A percentile compares a stretch with the other conserved stretches of the same genome.
phyloP scores from a whole-genome alignment of 2,888 invertebrate species.

The Asteroscopus sphinx region DNA sequence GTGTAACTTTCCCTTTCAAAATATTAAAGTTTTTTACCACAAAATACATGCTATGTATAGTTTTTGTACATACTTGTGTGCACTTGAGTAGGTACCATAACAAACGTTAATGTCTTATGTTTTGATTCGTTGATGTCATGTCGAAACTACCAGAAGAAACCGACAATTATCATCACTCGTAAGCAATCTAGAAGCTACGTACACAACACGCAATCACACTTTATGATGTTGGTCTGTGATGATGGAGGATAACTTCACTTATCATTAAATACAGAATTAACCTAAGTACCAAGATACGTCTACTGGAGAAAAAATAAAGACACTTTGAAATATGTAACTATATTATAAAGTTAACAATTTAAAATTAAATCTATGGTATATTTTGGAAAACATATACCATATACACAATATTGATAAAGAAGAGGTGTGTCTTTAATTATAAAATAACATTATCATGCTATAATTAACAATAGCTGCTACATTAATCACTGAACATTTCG shows the following conservation, averaged over 20 bases:
- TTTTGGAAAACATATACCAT: too few relatives aligned
- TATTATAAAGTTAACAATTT: too few relatives aligned
- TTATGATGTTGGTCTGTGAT: background rate
- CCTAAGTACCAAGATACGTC: background rate
- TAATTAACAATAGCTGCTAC: background rate
- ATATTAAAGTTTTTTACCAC: too few relatives aligned
- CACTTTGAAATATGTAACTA: too few relatives aligned
- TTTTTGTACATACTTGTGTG: too few relatives aligned
- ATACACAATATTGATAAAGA: too few relatives aligned
- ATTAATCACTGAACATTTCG: background rate
- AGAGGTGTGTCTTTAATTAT: background rate
- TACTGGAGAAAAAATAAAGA: background rate
- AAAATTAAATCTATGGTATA: too few relatives aligned
- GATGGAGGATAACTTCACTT: background rate
- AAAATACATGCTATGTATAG: too few relatives aligned
- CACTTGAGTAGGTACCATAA: background rate
- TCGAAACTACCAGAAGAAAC: conserved; percentile 2
- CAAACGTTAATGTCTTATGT: background rate
- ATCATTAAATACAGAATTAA: background rate
- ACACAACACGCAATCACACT: background rate
- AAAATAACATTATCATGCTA: background rate
- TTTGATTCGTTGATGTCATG: conserved; percentile 4
- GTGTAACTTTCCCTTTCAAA: too few relatives aligned
- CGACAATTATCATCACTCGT: conserved; percentile 7
- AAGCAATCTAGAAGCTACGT: background rate